Conservation (phyloP, 2,888 invertebrate species). For the Papilio gigon region DNA sequence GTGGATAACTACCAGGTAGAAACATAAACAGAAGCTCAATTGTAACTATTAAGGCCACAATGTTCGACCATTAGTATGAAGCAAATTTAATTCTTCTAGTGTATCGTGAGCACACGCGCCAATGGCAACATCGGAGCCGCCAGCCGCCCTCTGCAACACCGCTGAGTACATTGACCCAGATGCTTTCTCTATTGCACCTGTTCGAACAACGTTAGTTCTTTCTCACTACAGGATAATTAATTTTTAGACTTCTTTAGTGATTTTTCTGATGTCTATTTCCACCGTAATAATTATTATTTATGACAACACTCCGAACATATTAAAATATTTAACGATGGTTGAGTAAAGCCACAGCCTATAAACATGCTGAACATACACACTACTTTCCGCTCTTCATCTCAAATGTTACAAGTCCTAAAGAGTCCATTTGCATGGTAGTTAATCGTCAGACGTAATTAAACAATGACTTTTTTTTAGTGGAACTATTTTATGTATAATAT, state of each 20-base stretch:
- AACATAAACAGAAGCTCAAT: no score
- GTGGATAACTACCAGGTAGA: no score
- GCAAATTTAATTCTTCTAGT: neutral
- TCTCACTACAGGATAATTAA: conserved; percentile 31
- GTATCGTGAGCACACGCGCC: neutral
- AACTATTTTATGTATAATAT: no score
- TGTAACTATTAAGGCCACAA: neutral
- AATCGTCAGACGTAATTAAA: no score
- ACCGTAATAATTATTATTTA: neutral
- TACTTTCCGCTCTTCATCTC: no score
- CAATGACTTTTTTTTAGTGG: no score
- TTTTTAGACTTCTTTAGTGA: conserved; percentile 16
- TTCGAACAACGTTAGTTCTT: conserved; percentile 1
- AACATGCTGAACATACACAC: no score
- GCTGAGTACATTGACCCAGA: conserved; percentile 35
- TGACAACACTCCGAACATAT: no score
- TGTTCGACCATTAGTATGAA: neutral
- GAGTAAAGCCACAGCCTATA: no score
- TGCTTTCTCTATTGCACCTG: conserved; percentile 32
- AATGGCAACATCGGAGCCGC: conserved; percentile 15
- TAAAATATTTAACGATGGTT: no score
- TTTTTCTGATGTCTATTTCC: conserved; percentile 31
- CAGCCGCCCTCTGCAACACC: conserved; percentile 21
- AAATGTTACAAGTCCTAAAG: no score
- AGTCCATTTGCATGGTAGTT: no score